phyloP scores from a whole-genome alignment of 2,888 invertebrate genomes.

The Ophion ellenae region DNA sequence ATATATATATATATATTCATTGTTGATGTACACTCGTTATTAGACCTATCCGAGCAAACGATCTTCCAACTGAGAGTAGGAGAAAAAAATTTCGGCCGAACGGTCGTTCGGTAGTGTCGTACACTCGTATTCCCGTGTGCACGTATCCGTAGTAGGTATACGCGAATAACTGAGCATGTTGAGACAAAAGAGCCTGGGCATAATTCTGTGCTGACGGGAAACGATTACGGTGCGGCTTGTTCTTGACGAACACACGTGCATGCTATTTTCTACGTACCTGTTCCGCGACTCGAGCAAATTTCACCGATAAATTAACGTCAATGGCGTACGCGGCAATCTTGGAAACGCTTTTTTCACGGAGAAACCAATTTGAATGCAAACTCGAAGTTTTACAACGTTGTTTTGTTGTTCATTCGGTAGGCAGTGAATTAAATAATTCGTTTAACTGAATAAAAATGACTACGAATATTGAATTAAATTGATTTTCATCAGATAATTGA shows the following conservation, averaged over 20 bases:
- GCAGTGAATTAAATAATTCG: too few species aligned
- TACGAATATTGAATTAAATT: too few species aligned
- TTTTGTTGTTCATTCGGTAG: too few species aligned
- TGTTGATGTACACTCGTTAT: conserved; percentile 35
- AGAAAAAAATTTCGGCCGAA: conserved; percentile 35
- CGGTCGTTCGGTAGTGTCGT: neutral
- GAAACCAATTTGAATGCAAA: neutral
- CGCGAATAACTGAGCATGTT: neutral
- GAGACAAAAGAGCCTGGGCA: conserved; percentile 7
- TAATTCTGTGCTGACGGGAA: conserved; percentile 28
- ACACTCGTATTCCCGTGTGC: neutral
- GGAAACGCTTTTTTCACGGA: neutral
- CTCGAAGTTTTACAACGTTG: too few species aligned
- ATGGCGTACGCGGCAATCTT: neutral
- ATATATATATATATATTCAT: conserved; percentile 14
- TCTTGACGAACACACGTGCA: conserved; percentile 16
- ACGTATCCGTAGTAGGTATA: neutral
- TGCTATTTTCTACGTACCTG: neutral
- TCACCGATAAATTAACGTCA: conserved; percentile 4
- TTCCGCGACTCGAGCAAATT: conserved; percentile 4
- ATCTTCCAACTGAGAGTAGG: conserved; percentile 25
- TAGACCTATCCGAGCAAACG: conserved; percentile 29
- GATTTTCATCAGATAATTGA: neutral
- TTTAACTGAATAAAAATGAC: too few species aligned
- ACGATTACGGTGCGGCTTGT: conserved; percentile 30